Evolutionary conservation across 2,888 invertebrate species (phyloP), one percentile per base, ranked within the genome.

Genomic region (Drosophila prostipennis): DNA sequence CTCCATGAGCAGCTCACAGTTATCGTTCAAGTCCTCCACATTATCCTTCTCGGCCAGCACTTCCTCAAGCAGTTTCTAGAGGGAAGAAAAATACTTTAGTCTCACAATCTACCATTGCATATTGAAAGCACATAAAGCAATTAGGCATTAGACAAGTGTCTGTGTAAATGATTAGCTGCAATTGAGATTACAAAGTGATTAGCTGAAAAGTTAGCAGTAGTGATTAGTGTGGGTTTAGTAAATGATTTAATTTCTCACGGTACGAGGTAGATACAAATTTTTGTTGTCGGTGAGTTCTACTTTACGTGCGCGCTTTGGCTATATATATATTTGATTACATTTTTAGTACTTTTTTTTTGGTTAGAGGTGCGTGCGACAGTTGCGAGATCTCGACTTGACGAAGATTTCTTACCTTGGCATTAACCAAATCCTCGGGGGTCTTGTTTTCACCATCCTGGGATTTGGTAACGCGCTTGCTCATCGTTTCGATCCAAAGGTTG

Each of bases 1-100:
- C 90, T 97, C 97, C 95, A 97, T 96, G 0, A 98, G 93, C 52
- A 95, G 93, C 91, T 98, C 98, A 89, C 97, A 98, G 80, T 95
- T 94, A 89, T 98, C 98, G 85, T 96, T 96, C 0, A 98, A 92
- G 89, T 96, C 96, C 93, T 98, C 97, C 75, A 98, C 93, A 16
- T 95, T 93, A 26, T 95, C 94, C 91, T 97, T 97, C 80, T 96
- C 95, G 29, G 94, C 93, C 53, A 95, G 91, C 1, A 97, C 96
- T 92, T 97, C 96, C 14, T 95, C 93, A 23, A 97, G 93, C 6
- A 98, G 92, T 88, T 94, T 94, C 94, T 91, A 60, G 90, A 59
- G 3, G 49, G n/a, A 37, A 43, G 51, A 36, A 56, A 51, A 7
- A 6, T 3, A 39, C 6, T 49, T 78, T 69, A 73, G 37, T 73